phyloP scores from a whole-genome alignment of 2,888 invertebrate species.

The Chloromyia formosa region DNA sequence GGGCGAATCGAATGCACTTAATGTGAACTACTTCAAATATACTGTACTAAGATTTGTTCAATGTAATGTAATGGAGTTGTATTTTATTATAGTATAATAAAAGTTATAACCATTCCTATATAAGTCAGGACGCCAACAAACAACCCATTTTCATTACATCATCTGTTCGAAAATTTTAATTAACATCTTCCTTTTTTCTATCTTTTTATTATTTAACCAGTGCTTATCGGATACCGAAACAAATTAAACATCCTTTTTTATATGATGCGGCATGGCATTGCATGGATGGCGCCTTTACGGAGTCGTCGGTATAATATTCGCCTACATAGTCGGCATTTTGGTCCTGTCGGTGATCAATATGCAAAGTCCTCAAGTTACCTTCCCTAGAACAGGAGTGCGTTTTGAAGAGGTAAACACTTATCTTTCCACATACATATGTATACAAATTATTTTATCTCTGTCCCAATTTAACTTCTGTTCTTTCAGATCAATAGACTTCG shows the following conservation, averaged over 20 bases:
- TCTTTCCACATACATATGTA: neutral
- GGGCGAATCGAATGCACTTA: too few relatives aligned
- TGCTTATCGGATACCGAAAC: neutral
- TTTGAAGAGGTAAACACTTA: slow-evolving; percentile 59
- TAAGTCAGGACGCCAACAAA: too few relatives aligned
- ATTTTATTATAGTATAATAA: too few relatives aligned
- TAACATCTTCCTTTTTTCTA: too few relatives aligned
- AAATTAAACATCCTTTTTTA: neutral
- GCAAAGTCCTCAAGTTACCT: slow-evolving; percentile 60
- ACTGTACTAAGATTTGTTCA: too few relatives aligned
- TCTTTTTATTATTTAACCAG: neutral
- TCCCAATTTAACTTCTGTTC: slow-evolving; percentile 26
- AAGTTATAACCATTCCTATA: too few relatives aligned
- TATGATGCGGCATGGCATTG: slow-evolving; percentile 59
- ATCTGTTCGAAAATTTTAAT: too few relatives aligned
- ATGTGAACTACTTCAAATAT: too few relatives aligned
- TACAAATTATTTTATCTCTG: slow-evolving; percentile 14
- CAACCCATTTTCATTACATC: too few relatives aligned
- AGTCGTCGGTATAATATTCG: slow-evolving; percentile 62
- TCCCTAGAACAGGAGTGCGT: slow-evolving; percentile 57
- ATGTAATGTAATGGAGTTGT: too few relatives aligned
- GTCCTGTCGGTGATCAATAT: slow-evolving; percentile 63
- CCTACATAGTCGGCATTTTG: slow-evolving; percentile 62
- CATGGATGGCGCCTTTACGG: slow-evolving; percentile 64
- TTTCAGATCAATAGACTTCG: slow-evolving; percentile 51